Evolutionary conservation across 2,797 vertebrate species (phyloP), one percentile per base, ranked within the genome.

Genomic region (Emys orbicularis): DNA sequence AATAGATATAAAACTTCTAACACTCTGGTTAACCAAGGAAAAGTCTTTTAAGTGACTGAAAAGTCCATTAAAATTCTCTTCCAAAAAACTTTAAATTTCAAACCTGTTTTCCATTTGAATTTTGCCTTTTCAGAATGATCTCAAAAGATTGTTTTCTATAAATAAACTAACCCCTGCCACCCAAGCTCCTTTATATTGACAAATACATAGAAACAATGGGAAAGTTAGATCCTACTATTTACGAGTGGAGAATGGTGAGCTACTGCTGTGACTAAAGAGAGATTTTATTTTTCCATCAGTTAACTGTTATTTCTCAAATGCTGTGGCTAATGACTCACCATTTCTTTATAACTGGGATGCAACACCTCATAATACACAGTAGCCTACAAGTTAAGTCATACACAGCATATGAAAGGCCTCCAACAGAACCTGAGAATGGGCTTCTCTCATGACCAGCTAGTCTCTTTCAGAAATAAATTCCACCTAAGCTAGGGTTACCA

Each of bases 41-140:
- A 21, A 0, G 21, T 1, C 47, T 34, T 29, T 44, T 4, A 1
- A 21, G 61, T 1, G 7, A 53, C 0, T 3, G 34, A 5, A 6
- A 85, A 72, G 29, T 9, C 53, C 19, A 72, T 65, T 79, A 79
- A 81, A 83, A 84, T 11, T 3, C 47, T 49, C 21, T 65, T 79
- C 13, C 27, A n/a, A 50, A 21, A 8, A 15, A 27, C n/a, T 44
- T 44, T 44, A 25, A 18, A 90, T 83, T 65, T 79, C 2, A 23
- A 61, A 87, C 8, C 44, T 0, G 2, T 86, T 76, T 93, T 83
- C 61, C 18, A 74, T 44, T 86, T 92, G 50, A 81, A 52, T 10
- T 79, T 53, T n/a, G 37, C 29, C 50, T 7, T 37, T 52, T 92
- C 61, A 82, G 61, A 93, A 87, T 6, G 44, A 49, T 8, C 19